Evolutionary conservation across 2,888 invertebrate genomes (phyloP), one percentile per base, ranked within the genome.

Genomic region (Eupithecia insigniata): DNA sequence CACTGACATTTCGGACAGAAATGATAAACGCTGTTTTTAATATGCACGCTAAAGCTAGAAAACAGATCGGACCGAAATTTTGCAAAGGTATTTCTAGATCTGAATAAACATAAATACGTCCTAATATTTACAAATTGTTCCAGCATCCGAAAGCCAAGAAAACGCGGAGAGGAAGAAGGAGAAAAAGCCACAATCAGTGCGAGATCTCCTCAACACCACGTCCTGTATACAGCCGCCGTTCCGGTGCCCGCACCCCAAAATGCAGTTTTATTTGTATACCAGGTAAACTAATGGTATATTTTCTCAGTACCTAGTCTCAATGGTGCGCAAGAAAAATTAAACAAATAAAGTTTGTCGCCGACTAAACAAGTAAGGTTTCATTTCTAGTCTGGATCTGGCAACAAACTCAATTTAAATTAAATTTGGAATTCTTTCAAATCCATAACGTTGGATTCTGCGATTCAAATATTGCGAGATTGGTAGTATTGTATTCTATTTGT

Each of bases 141-240:
- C 82, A 95, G 95, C 90, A 66, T 88, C 92, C 10, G 85, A 90
- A 77, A 89, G 92, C 34, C 95, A 95, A 83, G 80, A 85, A 61
- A 83, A 87, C 67, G 79, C 75, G 66, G 80, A 84, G 18, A 83
- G 82, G 22, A 86, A 85, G 22, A 86, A 85, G 30, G 91, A 94
- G 78, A 91, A 92, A 76, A 94, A 92, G 76, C 92, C 95, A 0
- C 94, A 96, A 82, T 95, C 95, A 43, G 91, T 96, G 46, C 93
- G 93, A 74, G 96, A 97, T 81, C 93, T 97, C 8, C 96, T 96
- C 85, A 97, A 97, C 84, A 97, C 97, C 6, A 95, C 96, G 5
- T 98, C 98, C 7, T 98, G 98, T 84, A 96, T 98, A 70, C 96
- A 96, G 71, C 97, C 96, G 62, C 98, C 98, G 0, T 97, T 95